A percentile compares a stretch with the other conserved stretches of the same genome.
These are phyloP conservation scores for Cynopterus brachyotis DNA, from an alignment of 2,113 vertebrate species.

Conservation along the genomic window DNA sequence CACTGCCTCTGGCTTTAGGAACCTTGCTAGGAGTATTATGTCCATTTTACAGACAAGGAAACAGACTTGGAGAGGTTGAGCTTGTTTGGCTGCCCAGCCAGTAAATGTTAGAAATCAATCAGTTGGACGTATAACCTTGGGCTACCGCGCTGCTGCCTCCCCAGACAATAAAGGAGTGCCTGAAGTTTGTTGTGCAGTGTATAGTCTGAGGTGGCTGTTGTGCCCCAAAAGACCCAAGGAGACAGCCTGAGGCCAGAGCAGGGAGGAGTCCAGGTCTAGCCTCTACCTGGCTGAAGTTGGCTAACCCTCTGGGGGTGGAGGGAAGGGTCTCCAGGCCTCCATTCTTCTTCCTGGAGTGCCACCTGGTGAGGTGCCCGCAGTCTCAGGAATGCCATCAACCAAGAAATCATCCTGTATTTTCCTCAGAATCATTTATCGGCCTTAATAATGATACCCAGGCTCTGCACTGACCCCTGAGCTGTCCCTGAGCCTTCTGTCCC, in stretches of 20 bases:
- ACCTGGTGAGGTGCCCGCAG: neutral
- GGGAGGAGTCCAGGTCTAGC: neutral
- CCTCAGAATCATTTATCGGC: neutral
- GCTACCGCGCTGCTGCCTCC: neutral
- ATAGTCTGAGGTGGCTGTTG: neutral
- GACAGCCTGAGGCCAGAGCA: neutral
- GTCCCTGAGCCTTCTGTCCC: neutral
- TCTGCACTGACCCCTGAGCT: neutral
- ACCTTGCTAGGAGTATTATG: neutral
- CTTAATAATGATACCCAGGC: neutral
- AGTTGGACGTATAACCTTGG: neutral
- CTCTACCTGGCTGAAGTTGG: neutral
- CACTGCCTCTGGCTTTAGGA: neutral
- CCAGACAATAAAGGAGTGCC: neutral
- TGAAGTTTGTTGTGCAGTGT: rapidly evolving
- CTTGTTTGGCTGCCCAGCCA: neutral
- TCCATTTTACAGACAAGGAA: neutral
- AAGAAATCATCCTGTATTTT: neutral
- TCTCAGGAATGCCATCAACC: neutral
- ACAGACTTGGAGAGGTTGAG: neutral
- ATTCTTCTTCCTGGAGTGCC: neutral
- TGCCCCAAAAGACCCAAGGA: neutral
- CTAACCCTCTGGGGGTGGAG: neutral
- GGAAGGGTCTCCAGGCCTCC: neutral
- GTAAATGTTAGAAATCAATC: neutral